A percentile compares a stretch with the other conserved stretches of the same genome.
phyloP scores from a whole-genome alignment of 64 coral and sea anemone genomes.

The Catalaphyllia jardinei region DNA sequence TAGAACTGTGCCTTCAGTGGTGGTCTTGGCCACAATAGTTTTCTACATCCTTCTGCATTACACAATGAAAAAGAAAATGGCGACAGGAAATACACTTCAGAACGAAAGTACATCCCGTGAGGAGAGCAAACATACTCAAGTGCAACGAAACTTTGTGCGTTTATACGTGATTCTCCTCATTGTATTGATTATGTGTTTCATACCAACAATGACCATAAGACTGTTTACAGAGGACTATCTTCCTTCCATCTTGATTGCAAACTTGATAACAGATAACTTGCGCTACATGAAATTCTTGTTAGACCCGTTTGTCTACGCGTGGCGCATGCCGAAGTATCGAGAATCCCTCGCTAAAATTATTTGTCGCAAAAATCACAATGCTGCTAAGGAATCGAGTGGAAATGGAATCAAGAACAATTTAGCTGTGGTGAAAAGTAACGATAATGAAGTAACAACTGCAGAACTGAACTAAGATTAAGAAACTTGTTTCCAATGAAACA shows the following conservation, averaged over 20 bases:
- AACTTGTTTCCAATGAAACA: not conserved
- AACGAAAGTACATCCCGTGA: not conserved
- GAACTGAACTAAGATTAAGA: not conserved
- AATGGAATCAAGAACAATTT: too few species aligned
- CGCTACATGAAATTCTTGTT: conserved; percentile 34
- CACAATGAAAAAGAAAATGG: conserved; percentile 11
- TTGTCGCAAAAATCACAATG: too few species aligned
- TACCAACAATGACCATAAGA: not conserved
- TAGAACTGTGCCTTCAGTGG: not conserved
- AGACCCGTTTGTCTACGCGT: conserved; percentile 45
- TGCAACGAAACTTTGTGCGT: not conserved
- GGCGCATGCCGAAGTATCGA: conserved; percentile 43
- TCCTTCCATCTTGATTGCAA: not conserved
- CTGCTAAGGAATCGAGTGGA: not conserved
- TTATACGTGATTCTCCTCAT: too few species aligned
- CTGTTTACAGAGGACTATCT: not conserved
- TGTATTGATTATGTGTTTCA: too few species aligned
- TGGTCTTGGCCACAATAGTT: not conserved
- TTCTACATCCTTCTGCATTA: conserved; percentile 17
- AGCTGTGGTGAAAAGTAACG: too few species aligned
- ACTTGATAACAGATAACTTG: conserved; percentile 32
- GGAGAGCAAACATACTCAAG: not conserved
- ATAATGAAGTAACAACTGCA: too few species aligned
- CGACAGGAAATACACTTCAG: not conserved
- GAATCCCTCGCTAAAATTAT: not conserved